These are phyloP conservation scores for Phenganax stokvisi DNA, from an alignment of 92 coral and sea anemone species.

Conservation along the genomic window DNA sequence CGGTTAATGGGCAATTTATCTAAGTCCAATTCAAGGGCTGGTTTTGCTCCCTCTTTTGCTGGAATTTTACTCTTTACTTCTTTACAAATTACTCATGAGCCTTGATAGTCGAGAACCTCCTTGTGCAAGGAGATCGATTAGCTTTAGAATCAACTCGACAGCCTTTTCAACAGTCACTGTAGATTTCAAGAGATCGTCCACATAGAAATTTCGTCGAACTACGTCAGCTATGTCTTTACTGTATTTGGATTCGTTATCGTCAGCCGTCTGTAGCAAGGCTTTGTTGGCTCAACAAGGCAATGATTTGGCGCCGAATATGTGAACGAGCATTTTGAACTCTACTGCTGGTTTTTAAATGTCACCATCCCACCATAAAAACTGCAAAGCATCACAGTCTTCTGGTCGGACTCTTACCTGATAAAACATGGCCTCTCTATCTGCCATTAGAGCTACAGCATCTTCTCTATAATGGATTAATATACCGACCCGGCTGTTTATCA, in stretches of 20 bases:
- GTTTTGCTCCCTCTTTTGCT: slow-evolving; percentile 35
- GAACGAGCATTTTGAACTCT: no score
- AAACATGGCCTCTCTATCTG: no score
- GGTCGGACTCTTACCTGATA: no score
- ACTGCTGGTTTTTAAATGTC: no score
- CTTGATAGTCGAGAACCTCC: slow-evolving; percentile 49
- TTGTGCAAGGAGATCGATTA: slow-evolving; percentile 31
- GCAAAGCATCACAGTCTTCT: no score
- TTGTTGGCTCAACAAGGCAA: slow-evolving; percentile 56
- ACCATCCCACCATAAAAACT: slow-evolving; percentile 55
- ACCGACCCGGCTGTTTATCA: no score
- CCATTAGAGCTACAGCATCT: no score
- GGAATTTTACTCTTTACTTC: slow-evolving; percentile 41
- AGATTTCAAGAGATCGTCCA: slow-evolving; percentile 52
- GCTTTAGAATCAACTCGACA: slow-evolving; percentile 30
- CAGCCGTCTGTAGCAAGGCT: slow-evolving; percentile 47
- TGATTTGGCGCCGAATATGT: slow-evolving; percentile 54
- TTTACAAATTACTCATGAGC: slow-evolving; percentile 43
- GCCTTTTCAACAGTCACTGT: slow-evolving; percentile 30
- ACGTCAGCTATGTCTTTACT: slow-evolving; percentile 45
- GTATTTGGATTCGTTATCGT: slow-evolving; percentile 49
- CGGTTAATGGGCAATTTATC: slow-evolving; percentile 45
- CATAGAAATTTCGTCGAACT: slow-evolving; percentile 47
- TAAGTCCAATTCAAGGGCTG: slow-evolving; percentile 41
- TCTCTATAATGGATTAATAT: no score